Evolutionary conservation across 2,888 invertebrate genomes (phyloP).

Genomic region (Plagodis pulveraria): DNA sequence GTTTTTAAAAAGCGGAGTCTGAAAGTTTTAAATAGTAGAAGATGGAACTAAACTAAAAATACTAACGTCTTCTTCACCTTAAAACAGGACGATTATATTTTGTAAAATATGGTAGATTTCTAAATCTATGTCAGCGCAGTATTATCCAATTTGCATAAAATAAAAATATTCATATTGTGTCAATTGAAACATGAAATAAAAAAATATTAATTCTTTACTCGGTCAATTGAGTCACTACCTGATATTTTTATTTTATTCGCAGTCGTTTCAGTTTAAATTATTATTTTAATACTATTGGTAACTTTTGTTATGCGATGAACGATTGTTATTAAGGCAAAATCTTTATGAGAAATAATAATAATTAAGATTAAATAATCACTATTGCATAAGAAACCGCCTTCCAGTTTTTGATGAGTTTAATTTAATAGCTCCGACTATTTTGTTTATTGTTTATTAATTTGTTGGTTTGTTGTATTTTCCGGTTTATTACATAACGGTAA

Average conservation of each 20-base stretch:
- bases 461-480: conserved; percentile 1
- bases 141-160: conserved; percentile 15
- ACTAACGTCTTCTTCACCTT: too few species aligned
- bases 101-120: neutral
- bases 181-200: conserved; percentile 11
- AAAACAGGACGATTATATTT: too few species aligned
- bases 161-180: neutral
- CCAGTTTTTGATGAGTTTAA: neutral
- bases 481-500: conserved; percentile 1
- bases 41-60: too few species aligned
- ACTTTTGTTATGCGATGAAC: too few species aligned
- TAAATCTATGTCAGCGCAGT: conserved; percentile 13
- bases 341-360: too few species aligned
- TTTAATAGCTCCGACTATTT: neutral
- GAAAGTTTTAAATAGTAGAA: too few species aligned
- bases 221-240: conserved; percentile 14
- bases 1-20: too few species aligned
- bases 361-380: too few species aligned
- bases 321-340: too few species aligned
- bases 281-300: too few species aligned
- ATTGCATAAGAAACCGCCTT: conserved; percentile 1
- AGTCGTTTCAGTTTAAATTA: too few species aligned
- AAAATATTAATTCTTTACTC: conserved; percentile 8
- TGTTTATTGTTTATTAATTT: neutral
- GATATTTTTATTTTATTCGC: too few species aligned